Evolutionary conservation across 2,888 invertebrate genomes (phyloP).

Genomic region (Argyresthia albistria): DNA sequence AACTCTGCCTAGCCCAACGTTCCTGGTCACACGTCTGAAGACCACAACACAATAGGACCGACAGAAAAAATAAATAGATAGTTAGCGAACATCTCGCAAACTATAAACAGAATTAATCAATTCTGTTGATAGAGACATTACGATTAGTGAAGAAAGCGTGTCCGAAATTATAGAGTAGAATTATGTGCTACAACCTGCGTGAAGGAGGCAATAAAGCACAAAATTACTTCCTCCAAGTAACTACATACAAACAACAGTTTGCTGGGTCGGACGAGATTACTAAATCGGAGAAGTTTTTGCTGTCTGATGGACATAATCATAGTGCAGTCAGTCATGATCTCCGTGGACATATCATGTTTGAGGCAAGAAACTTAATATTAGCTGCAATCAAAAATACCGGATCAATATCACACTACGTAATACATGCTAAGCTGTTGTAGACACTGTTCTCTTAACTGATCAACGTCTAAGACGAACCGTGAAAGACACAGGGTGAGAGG

Average conservation of each 20-base stretch:
- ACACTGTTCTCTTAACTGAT: not conserved
- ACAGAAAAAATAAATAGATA: not conserved
- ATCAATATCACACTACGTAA: conserved; percentile 4
- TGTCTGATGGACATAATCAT: not conserved
- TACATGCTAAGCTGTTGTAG: not conserved
- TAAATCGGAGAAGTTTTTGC: not conserved
- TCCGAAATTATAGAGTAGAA: conserved; percentile 39
- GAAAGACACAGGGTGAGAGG: conserved; percentile 2
- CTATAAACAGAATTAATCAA: not conserved
- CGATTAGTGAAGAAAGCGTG: conserved; percentile 45
- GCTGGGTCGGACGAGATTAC: not conserved
- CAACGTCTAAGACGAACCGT: not conserved
- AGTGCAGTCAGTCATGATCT: not conserved
- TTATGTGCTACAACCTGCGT: conserved; percentile 45
- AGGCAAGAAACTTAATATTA: not conserved
- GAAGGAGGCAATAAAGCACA: conserved; percentile 55
- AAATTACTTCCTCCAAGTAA: conserved; percentile 40
- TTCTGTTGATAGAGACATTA: conserved; percentile 11
- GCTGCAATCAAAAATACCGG: conserved; percentile 18
- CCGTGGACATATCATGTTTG: not conserved
- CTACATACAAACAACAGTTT: not conserved
- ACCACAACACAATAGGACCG: not conserved
- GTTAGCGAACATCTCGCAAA: conserved; percentile 1
- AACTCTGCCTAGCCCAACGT: conserved; percentile 21
- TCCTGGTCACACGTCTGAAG: conserved; percentile 16